Conservation (phyloP, 1,140 invertebrate species). For the Hylaeus volcanicus region DNA sequence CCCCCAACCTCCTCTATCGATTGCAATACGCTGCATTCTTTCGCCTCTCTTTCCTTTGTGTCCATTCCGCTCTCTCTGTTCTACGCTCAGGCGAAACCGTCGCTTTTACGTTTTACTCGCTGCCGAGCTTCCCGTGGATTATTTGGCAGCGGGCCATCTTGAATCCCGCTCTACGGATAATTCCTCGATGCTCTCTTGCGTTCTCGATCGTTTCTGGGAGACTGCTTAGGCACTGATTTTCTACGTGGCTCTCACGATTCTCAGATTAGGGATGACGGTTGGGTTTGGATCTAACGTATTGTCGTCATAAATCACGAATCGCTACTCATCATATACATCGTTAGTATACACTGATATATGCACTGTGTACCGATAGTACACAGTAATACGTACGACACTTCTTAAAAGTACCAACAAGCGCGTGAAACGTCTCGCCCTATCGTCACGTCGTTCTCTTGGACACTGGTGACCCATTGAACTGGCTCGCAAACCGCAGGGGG, state of each 20-base stretch:
- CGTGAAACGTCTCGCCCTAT: no score
- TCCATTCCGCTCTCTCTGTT: conserved; percentile 11
- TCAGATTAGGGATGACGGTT: no score
- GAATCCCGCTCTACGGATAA: conserved; percentile 28
- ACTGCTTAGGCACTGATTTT: no score
- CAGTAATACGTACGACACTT: no score
- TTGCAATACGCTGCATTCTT: conserved; percentile 47
- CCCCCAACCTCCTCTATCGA: conserved; percentile 43
- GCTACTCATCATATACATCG: no score
- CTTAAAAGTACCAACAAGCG: no score
- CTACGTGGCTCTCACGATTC: no score
- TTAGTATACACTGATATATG: no score
- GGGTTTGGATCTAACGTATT: no score
- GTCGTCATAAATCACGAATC: no score
- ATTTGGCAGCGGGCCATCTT: conserved; percentile 49
- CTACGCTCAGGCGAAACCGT: conserved; percentile 29
- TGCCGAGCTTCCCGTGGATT: conserved; percentile 41
- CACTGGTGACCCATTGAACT: not conserved
- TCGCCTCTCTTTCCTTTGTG: not conserved
- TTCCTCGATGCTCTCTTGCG: conserved; percentile 11
- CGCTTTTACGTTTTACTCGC: conserved; percentile 50
- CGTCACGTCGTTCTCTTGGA: no score
- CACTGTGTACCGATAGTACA: no score
- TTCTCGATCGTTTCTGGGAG: not conserved
- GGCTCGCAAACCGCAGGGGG: not conserved